phyloP scores from a whole-genome alignment of 2,888 invertebrate genomes.

The Pollenia angustigena region DNA sequence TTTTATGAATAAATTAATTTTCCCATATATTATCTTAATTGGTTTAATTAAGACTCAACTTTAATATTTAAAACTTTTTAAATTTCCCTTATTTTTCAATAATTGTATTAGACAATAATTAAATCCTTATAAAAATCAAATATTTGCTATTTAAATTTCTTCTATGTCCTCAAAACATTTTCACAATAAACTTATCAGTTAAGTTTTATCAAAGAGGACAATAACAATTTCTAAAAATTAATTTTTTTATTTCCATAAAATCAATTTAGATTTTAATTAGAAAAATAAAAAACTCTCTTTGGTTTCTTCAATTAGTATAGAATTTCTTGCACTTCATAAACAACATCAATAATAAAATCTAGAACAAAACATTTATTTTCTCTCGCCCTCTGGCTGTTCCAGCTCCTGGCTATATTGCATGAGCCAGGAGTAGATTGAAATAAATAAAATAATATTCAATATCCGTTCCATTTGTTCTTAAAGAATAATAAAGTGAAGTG shows the following conservation, averaged over 20 bases:
- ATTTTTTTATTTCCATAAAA: conserved; percentile 5
- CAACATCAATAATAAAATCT: conserved; percentile 18
- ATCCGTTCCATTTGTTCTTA: conserved; percentile 2
- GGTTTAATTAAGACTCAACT: too few species aligned
- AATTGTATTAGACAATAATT: too few species aligned
- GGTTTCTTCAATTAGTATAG: conserved; percentile 25
- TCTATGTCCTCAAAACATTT: neutral
- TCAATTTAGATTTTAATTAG: conserved; percentile 11
- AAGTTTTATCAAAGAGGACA: neutral
- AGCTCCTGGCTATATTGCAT: too few species aligned
- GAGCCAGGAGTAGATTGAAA: neutral
- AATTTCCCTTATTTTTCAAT: too few species aligned
- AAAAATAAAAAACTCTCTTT: conserved; percentile 3
- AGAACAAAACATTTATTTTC: conserved; percentile 3
- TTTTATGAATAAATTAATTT: too few species aligned
- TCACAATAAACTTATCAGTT: conserved; percentile 10
- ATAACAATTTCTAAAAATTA: neutral
- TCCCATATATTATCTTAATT: too few species aligned
- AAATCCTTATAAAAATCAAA: too few species aligned
- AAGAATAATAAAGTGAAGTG: neutral
- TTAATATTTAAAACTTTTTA: too few species aligned
- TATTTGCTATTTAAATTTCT: neutral
- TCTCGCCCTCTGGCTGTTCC: neutral
- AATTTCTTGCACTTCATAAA: conserved; percentile 6
- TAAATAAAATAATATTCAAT: conserved; percentile 22